Percentiles rank a stretch among this genome's conserved stretches.
Conservation (phyloP, 2,888 invertebrate species). For the Spialia ferax region DNA sequence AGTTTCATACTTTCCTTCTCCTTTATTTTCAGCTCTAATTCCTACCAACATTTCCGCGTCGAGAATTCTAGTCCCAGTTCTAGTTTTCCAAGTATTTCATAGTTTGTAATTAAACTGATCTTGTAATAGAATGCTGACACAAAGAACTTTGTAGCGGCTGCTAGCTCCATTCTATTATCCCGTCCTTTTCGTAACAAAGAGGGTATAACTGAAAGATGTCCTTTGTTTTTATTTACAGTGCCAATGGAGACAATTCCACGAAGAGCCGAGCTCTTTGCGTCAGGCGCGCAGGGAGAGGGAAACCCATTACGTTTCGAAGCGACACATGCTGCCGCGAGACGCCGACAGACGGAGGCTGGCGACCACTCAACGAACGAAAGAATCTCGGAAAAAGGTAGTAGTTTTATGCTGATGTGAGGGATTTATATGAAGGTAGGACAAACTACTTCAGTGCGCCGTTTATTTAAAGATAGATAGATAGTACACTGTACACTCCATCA, state of each 20-base stretch:
- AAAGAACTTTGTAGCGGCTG: neutral
- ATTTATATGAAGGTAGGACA: neutral
- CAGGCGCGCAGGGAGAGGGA: slow-evolving; percentile 52
- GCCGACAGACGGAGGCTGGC: slow-evolving; percentile 56
- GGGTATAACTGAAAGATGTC: neutral
- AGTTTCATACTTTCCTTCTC: neutral
- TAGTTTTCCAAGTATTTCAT: neutral
- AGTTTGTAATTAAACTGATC: neutral
- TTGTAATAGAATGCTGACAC: neutral
- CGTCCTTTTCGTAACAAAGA: neutral
- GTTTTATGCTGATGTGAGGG: neutral
- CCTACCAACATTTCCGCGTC: neutral
- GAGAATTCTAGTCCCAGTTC: neutral
- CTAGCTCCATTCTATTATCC: slow-evolving; percentile 5
- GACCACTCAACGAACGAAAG: slow-evolving; percentile 59
- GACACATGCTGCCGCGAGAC: slow-evolving; percentile 66
- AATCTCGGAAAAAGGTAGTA: slow-evolving; percentile 67
- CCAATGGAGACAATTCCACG: slow-evolving; percentile 55
- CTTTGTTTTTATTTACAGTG: slow-evolving; percentile 48
- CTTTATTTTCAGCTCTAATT: neutral
- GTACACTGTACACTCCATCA: too few species aligned
- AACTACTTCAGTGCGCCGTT: too few species aligned
- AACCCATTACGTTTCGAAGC: slow-evolving; percentile 64
- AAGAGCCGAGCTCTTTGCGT: slow-evolving; percentile 47
- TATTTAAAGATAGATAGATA: too few species aligned